phyloP scores from a whole-genome alignment of 2,113 vertebrate genomes.

The Peromyscus californicus region DNA sequence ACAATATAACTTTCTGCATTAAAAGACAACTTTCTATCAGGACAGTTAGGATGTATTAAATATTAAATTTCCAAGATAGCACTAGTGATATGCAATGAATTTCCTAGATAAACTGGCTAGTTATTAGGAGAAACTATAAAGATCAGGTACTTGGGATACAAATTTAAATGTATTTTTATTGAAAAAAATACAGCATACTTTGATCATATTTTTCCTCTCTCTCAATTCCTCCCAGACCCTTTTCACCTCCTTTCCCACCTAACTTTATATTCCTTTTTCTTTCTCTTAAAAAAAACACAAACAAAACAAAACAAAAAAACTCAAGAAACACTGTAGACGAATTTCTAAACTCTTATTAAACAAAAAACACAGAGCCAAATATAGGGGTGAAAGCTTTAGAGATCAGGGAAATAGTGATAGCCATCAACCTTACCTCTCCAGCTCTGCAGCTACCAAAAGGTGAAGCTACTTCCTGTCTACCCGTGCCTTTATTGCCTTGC shows the following conservation, averaged over 20 bases:
- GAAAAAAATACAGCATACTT: not conserved
- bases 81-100: not conserved
- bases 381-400: too few relatives aligned
- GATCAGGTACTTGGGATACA: not conserved
- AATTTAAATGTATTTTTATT: not conserved
- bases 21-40: not conserved
- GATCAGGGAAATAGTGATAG: too few relatives aligned
- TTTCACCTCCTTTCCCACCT: not conserved
- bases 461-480: too few relatives aligned
- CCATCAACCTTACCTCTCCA: too few relatives aligned
- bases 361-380: too few relatives aligned
- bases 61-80: not conserved
- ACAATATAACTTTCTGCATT: slow-evolving; percentile 7
- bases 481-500: too few relatives aligned
- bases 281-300: not conserved
- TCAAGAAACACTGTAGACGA: not conserved
- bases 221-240: not conserved
- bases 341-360: too few relatives aligned
- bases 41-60: slow-evolving; percentile 26
- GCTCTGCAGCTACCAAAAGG: too few relatives aligned
- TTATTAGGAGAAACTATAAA: not conserved
- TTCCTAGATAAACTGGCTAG: not conserved
- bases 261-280: not conserved
- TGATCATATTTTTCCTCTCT: not conserved
- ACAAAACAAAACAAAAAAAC: not conserved